A percentile compares a stretch with the other conserved stretches of the same genome.
These are phyloP conservation scores for Lophura nycthemera DNA, from an alignment of 2,113 vertebrate genomes.

Conservation along the genomic window DNA sequence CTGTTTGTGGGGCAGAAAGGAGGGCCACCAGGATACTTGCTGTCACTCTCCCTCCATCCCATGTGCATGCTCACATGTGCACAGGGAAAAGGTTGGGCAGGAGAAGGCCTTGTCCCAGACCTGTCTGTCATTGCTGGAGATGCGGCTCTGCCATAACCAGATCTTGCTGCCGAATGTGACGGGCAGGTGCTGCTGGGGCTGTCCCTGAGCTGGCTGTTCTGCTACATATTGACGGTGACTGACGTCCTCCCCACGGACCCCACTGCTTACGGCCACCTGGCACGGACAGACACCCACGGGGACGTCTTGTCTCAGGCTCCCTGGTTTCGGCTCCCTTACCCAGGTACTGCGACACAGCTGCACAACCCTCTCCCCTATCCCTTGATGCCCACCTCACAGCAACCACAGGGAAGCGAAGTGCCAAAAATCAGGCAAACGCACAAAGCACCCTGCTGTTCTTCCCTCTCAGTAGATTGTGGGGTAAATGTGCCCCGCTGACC, in stretches of 20 bases:
- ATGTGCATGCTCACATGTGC: neutral
- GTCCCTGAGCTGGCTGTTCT: constrained; percentile 90
- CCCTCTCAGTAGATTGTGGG: neutral
- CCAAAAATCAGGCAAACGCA: neutral
- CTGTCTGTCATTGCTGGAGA: rapidly evolving
- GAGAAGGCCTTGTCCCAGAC: neutral
- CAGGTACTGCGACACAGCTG: constrained; percentile 78
- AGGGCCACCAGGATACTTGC: neutral
- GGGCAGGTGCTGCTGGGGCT: constrained; percentile 92
- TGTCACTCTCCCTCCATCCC: neutral
- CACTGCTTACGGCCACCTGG: constrained; percentile 83
- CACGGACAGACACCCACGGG: constrained; percentile 89
- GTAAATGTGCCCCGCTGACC: rapidly evolving
- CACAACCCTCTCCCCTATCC: neutral
- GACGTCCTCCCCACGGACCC: constrained; percentile 82
- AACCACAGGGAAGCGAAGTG: neutral
- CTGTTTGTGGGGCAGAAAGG: neutral
- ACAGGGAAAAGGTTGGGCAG: neutral
- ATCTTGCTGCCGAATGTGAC: neutral
- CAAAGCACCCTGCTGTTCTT: neutral
- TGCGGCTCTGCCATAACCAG: rapidly evolving
- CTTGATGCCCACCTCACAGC: rapidly evolving
- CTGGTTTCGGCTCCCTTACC: constrained; percentile 94
- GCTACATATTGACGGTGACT: constrained; percentile 85
- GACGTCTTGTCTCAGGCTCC: constrained; percentile 83